Base-by-base conservation (phyloP, 2,797 vertebrate genomes). In the Pseudochirops corinnae region DNA sequence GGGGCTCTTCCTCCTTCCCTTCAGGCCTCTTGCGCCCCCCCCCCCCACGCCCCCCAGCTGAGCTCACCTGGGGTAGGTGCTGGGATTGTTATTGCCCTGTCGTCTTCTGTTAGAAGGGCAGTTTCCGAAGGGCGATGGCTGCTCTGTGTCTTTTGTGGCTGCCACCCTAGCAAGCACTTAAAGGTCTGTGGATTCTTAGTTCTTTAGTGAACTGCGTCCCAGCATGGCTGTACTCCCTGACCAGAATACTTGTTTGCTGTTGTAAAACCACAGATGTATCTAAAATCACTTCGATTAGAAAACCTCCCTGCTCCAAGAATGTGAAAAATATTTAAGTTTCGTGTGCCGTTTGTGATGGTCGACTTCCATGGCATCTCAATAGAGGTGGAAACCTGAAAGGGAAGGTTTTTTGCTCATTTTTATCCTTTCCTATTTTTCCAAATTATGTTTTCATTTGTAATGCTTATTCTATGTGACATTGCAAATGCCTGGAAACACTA, bases 301-400 rank as follows among this genome's bases (percentile, higher is more conserved):
- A 90, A 95, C 94, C 53, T 60, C 90, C 94, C 10, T 93, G 93
- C 95, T 94, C 95, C 93, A 94, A 92, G 55, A 97, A 96, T 95
- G 96, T 97, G 95, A 55, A 96, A 96, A 97, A 93, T 94, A 87
- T 97, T 96, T 94, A 97, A 95, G 67, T 95, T 95, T 1, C 91
- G 93, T 67, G 52, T 94, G 12, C 5, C 74, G 0, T 82, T 96
- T 94, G 92, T 31, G 92, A 90, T 74, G 14, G 33, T 58, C 93
- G 67, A 91, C 90, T 93, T 94, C 58, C 58, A 14, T 90, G 92
- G 56, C 57, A 39, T 94, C 56, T 96, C 92, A 92, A 91, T 93
- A 92, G 62, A 95, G 21, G 91, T 95, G 82, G 95, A 96, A 92
- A 82, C 58, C 56, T 92, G 53, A 55, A 95, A 53, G 91, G 93